Base-by-base conservation (phyloP, 2,797 vertebrate species). In the Craterocephalus amniculus region DNA sequence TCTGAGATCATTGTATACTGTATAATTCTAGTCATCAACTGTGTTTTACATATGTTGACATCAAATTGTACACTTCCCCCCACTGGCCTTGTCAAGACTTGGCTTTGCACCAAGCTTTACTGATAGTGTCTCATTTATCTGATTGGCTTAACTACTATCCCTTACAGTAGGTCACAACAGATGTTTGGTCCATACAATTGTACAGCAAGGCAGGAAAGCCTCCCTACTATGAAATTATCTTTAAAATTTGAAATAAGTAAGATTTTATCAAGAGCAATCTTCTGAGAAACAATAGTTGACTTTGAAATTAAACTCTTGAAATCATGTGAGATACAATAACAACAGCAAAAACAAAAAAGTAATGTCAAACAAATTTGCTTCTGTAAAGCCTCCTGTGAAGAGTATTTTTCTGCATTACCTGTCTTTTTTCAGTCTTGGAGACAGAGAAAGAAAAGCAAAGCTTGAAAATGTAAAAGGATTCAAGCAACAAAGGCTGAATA, bases 391-490 rank as follows among this genome's bases (percentile, higher is more conserved):
- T 43, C 18, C 29, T 18, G 40, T 51, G 45, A 14, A 31, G 20
- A 54, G 13, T 31, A 32, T 58, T 61, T 43, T 54, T 55, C 48
- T 24, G 40, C 40, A 16, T 29, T 16, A 27, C 13, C 9, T 63
- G 11, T 58, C 29, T 32, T 12, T 35, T 58, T 69, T 63, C 26
- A 26, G 51, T 54, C 34, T 40, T 22, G 65, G n/a, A 3, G 9
- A 54, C 10, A 45, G 13, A 67, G 36, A 38, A 48, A 71, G 29
- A 67, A 49, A 67, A 74, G 54, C 71, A 55, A 52, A 67, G 62
- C 72, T 62, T 75, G 40, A 81, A 80, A 79, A 72, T 79, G 48
- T 72, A 74, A 83, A 88, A 84, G 64, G 78, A 83, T 76, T 85
- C 63, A 49, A 70, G 57, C 76, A 73, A 72, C 65, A 73, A 79